A percentile compares a stretch with the other conserved stretches of the same genome.
These are phyloP conservation scores for Oscheius sp. DNA, from an alignment of 2,888 invertebrate genomes.

Conservation along the genomic window DNA sequence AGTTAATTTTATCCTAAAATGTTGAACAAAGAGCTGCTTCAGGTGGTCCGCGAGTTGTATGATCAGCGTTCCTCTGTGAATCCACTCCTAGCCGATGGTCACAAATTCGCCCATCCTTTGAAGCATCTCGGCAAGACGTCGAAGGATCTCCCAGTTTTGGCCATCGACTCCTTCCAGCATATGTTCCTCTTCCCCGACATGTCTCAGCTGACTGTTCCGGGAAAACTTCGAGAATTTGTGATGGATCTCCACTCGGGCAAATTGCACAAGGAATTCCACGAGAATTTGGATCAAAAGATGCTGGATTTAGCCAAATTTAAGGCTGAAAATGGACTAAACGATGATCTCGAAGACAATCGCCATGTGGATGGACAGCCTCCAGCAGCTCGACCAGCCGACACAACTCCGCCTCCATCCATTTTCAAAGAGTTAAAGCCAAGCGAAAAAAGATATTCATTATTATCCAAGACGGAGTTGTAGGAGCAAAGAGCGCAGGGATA, in stretches of 20 bases:
- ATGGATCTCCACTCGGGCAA: conserved; percentile 94
- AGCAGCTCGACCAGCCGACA: conserved; percentile 85
- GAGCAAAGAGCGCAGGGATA: not conserved
- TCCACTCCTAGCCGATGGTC: conserved; percentile 96
- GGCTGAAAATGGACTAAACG: conserved; percentile 47
- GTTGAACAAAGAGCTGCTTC: no score
- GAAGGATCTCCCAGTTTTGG: conserved; percentile 90
- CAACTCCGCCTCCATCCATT: conserved; percentile 74
- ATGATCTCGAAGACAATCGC: conserved; percentile 32
- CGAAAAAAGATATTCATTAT: conserved; percentile 91
- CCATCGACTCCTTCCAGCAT: conserved; percentile 97
- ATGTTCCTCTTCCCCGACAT: conserved; percentile 95
- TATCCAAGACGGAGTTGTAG: conserved; percentile 72
- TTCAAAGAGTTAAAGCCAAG: conserved; percentile 96
- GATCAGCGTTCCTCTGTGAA: conserved; percentile 92
- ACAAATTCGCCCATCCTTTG: conserved; percentile 93
- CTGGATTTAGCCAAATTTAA: conserved; percentile 64
- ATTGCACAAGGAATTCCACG: conserved; percentile 92
- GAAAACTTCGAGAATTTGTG: conserved; percentile 75
- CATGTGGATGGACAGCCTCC: conserved; percentile 45
- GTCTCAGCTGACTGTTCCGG: conserved; percentile 72
- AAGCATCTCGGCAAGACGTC: conserved; percentile 93
- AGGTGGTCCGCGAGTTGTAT: conserved; percentile 81
- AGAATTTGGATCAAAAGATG: conserved; percentile 83
- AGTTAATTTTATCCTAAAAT: not conserved